phyloP scores from a whole-genome alignment of 2,888 invertebrate genomes.

The Aromia moschata region DNA sequence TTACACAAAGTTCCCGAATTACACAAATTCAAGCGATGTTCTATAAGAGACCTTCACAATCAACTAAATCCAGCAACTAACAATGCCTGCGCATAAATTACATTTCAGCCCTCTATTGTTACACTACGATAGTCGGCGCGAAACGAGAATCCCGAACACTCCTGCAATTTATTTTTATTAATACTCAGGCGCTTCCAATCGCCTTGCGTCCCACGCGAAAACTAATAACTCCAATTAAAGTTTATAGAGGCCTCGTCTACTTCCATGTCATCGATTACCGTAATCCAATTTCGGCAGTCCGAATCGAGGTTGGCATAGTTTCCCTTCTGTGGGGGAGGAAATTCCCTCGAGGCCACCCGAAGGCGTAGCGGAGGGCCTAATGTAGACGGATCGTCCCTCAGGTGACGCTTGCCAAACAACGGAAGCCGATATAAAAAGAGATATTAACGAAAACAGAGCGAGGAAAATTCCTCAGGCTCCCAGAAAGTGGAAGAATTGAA shows the following conservation, averaged over 20 bases:
- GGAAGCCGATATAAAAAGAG: neutral
- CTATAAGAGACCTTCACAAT: no score
- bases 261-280: constrained; percentile 53
- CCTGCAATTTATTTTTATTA: neutral
- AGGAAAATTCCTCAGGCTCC: no score
- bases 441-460: no score
- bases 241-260: constrained; percentile 47
- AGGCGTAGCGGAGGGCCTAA: constrained; percentile 28
- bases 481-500: no score
- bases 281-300: constrained; percentile 54
- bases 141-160: no score
- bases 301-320: constrained; percentile 49
- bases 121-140: no score
- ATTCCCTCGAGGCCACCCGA: constrained; percentile 39
- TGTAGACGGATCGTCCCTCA: constrained; percentile 33
- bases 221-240: constrained; percentile 18
- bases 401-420: constrained; percentile 25
- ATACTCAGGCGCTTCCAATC: neutral
- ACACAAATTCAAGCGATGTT: no score
- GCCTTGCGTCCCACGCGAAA: constrained; percentile 1
- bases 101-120: no score
- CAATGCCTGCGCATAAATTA: no score
- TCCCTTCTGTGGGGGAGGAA: constrained; percentile 42
- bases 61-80: no score
- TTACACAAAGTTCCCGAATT: no score